A percentile compares a stretch with the other conserved stretches of the same genome.
phyloP scores from a whole-genome alignment of 2,888 invertebrate species.

The Deroplatys truncata region DNA sequence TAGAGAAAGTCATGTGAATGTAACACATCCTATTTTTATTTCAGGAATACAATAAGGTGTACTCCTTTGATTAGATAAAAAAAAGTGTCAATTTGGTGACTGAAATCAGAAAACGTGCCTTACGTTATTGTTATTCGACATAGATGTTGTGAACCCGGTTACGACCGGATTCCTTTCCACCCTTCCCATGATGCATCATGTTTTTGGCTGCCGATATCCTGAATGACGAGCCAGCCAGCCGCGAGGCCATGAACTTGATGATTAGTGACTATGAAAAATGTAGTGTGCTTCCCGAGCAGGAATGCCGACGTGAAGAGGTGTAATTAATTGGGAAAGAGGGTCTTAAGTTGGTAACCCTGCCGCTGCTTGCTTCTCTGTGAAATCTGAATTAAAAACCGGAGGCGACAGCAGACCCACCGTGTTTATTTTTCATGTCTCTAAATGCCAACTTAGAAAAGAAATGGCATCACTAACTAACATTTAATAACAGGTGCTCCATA shows the following conservation, averaged over 20 bases:
- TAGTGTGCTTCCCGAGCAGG: neutral
- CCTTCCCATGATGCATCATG: slow-evolving; percentile 2
- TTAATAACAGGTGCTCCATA: neutral
- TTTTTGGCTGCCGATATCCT: neutral
- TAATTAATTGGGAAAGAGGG: neutral
- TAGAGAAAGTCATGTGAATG: too few relatives aligned
- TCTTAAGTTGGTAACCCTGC: neutral
- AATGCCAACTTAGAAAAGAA: neutral
- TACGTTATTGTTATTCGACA: neutral
- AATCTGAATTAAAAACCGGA: neutral
- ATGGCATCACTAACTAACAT: neutral
- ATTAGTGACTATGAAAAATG: neutral
- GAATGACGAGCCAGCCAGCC: neutral
- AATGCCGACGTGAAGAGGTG: neutral
- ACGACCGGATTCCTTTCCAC: slow-evolving; percentile 1
- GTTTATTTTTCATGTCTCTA: neutral
- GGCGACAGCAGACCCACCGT: neutral
- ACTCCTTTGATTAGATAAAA: too few relatives aligned
- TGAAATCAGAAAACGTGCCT: neutral
- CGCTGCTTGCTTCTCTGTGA: neutral
- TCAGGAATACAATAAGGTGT: too few relatives aligned
- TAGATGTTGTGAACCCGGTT: neutral
- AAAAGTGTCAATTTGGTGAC: neutral
- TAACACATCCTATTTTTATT: too few relatives aligned
- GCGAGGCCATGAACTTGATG: neutral